A percentile compares a stretch with the other conserved stretches of the same genome.
Evolutionary conservation across 2,888 invertebrate species (phyloP).

Genomic region (Noctua comes): DNA sequence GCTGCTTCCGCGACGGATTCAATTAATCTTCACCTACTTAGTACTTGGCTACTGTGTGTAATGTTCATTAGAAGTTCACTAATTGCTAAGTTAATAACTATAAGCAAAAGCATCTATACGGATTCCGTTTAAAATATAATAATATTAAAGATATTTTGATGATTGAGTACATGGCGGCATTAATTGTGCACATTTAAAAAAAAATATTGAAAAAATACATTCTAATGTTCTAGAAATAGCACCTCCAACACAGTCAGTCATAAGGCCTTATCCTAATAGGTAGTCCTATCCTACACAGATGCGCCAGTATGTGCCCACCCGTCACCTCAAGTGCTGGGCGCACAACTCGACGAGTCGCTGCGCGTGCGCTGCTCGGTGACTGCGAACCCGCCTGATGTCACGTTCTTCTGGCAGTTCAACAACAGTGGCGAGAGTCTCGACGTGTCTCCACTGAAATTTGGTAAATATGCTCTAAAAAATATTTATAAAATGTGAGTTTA

Average conservation of each 20-base stretch:
- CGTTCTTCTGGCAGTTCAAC: constrained; percentile 97
- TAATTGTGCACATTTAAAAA: no score
- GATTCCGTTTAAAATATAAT: neutral
- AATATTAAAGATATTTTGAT: neutral
- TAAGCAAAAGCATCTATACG: neutral
- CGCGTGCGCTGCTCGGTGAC: constrained; percentile 96
- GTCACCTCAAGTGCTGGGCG: constrained; percentile 95
- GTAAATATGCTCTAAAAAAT: constrained; percentile 71
- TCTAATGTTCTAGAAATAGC: neutral
- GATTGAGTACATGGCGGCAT: neutral
- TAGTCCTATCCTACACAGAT: constrained; percentile 86
- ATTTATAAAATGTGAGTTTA: neutral
- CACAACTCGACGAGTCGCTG: constrained; percentile 95
- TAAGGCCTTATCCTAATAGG: neutral
- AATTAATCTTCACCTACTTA: constrained; percentile 46
- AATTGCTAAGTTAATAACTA: constrained; percentile 33
- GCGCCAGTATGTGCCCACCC: constrained; percentile 95
- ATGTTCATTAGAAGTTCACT: constrained; percentile 33
- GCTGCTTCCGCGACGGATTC: constrained; percentile 38
- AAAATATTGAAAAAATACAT: neutral
- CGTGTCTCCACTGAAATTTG: constrained; percentile 92
- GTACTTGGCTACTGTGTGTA: constrained; percentile 16
- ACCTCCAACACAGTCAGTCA: neutral
- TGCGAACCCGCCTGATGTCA: constrained; percentile 96
- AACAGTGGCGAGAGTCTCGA: constrained; percentile 96